These are phyloP conservation scores for Cepaea hortensis DNA, from an alignment of 2,888 invertebrate genomes.

Conservation along the genomic window DNA sequence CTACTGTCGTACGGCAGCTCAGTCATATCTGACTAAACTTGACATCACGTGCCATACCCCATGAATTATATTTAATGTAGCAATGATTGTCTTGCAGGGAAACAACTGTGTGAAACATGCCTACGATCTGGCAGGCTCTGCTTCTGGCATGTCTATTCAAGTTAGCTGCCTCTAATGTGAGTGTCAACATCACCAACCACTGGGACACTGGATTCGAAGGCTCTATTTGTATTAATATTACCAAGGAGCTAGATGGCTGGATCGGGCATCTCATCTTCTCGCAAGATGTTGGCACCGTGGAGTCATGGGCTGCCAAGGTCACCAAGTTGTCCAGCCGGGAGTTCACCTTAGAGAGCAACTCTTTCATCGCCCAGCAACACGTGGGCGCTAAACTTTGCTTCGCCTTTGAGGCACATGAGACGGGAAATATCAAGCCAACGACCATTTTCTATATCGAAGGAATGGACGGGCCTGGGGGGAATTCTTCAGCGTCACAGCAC, in stretches of 20 bases:
- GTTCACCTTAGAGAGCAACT: slow-evolving; percentile 54
- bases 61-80: too few relatives aligned
- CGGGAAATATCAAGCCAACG: slow-evolving; percentile 49
- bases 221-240: slow-evolving; percentile 51
- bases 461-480: slow-evolving; percentile 28
- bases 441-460: slow-evolving; percentile 55
- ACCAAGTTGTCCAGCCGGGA: slow-evolving; percentile 50
- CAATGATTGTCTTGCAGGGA: too few relatives aligned
- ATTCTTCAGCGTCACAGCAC: neutral
- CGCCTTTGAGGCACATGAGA: slow-evolving; percentile 54
- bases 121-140: neutral
- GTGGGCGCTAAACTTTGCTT: slow-evolving; percentile 52
- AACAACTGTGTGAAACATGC: neutral
- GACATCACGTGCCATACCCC: too few relatives aligned
- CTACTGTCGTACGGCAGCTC: too few relatives aligned
- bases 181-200: slow-evolving; percentile 45
- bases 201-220: slow-evolving; percentile 59
- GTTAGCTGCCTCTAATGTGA: neutral
- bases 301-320: slow-evolving; percentile 57
- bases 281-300: slow-evolving; percentile 55
- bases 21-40: too few relatives aligned
- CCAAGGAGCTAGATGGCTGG: slow-evolving; percentile 59
- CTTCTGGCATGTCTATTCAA: neutral
- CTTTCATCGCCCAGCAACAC: slow-evolving; percentile 53
- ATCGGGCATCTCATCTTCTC: slow-evolving; percentile 57